phyloP scores from a whole-genome alignment of 2,797 vertebrate genomes.

The Agapornis canus region DNA sequence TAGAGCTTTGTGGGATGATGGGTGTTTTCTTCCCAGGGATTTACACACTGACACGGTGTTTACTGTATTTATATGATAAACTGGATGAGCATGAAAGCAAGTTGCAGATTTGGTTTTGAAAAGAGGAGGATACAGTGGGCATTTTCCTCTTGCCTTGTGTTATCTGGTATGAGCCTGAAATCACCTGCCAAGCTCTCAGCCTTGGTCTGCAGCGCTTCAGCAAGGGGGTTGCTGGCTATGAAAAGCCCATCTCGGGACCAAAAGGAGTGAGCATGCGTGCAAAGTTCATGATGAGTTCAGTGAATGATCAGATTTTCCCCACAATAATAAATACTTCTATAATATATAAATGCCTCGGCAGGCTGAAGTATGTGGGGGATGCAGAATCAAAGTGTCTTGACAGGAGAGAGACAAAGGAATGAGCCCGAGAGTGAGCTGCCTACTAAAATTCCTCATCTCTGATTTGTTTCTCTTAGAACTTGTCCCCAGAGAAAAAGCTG shows the following conservation, averaged over 20 bases:
- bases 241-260: not conserved
- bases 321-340: constrained; percentile 65
- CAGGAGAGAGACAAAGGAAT: constrained; percentile 57
- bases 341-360: constrained; percentile 58
- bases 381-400: constrained; percentile 53
- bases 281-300: constrained; percentile 56
- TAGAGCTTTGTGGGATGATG: not conserved
- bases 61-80: not conserved
- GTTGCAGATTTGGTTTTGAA: not conserved
- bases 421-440: constrained; percentile 37
- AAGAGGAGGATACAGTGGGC: not conserved
- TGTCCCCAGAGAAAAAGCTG: constrained; percentile 39
- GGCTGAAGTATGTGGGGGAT: constrained; percentile 56
- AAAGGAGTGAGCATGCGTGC: constrained; percentile 9
- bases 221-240: not conserved
- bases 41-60: not conserved
- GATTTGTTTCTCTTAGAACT: constrained; percentile 56
- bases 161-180: not conserved
- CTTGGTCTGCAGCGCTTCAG: not conserved
- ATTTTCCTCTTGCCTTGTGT: not conserved
- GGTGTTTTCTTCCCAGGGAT: not conserved
- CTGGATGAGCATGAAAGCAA: not conserved
- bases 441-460: constrained; percentile 53
- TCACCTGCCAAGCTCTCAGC: constrained; percentile 25
- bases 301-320: constrained; percentile 56